Conservation (phyloP, 2,888 invertebrate genomes). For the Limnephilus rhombicus region DNA sequence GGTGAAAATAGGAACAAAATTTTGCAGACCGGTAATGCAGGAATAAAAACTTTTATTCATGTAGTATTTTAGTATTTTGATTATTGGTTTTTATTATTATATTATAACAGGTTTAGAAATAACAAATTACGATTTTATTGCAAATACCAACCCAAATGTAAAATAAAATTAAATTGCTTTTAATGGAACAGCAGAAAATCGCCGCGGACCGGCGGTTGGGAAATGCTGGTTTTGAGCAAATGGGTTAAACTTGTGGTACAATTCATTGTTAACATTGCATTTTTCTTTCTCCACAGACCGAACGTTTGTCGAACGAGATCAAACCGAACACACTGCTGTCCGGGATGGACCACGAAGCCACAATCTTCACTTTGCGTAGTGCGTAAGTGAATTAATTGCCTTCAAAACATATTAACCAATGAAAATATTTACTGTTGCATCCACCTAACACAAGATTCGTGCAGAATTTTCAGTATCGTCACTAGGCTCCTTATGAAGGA, state of each 20-base stretch:
- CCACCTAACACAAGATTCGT: background rate
- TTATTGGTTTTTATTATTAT: no score
- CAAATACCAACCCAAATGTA: no score
- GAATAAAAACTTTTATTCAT: no score
- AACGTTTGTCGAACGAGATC: conserved; percentile 88
- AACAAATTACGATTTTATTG: no score
- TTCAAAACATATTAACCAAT: background rate
- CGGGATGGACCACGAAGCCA: conserved; percentile 88
- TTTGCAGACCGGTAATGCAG: no score
- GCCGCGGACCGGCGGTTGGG: no score
- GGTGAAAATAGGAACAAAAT: no score
- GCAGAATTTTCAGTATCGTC: background rate
- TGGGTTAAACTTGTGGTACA: background rate
- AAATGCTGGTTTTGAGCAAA: no score
- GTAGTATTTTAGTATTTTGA: no score
- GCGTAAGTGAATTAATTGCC: conserved; percentile 81
- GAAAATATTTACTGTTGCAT: background rate
- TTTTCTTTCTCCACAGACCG: conserved; percentile 79
- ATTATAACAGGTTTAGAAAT: no score
- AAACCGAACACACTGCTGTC: conserved; percentile 86
- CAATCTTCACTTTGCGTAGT: conserved; percentile 87
- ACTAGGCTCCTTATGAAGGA: background rate
- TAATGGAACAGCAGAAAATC: no score
- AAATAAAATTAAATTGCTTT: no score
- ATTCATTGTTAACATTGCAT: conserved; percentile 2